Percentiles rank a stretch among this genome's conserved stretches.
Evolutionary conservation across 2,888 invertebrate species (phyloP).

Genomic region (Lutraria lutraria): DNA sequence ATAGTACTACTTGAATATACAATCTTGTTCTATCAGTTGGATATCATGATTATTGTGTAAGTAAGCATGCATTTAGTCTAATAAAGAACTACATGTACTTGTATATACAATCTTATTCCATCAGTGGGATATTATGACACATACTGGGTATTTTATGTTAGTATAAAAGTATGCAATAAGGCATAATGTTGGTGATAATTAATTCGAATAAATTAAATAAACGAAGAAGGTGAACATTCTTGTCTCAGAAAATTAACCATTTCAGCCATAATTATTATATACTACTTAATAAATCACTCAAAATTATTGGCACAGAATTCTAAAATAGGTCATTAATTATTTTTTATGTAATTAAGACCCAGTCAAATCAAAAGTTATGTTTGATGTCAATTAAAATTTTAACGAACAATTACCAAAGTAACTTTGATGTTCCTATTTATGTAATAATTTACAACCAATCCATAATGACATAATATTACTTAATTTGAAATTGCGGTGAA

Average conservation of each 20-base stretch:
- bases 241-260: neutral
- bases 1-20: too few species aligned
- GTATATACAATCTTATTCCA: too few species aligned
- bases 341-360: neutral
- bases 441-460: slow-evolving; percentile 9
- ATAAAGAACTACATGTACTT: too few species aligned
- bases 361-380: slow-evolving; percentile 9
- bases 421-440: neutral
- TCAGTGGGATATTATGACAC: too few species aligned
- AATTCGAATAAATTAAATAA: neutral
- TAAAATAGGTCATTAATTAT: neutral
- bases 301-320: neutral
- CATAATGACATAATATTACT: neutral
- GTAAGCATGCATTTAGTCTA: too few species aligned
- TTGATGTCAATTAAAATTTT: neutral
- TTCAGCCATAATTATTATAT: neutral
- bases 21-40: too few species aligned
- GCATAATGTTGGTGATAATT: neutral
- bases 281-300: neutral
- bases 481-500: neutral
- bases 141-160: neutral
- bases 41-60: too few species aligned
- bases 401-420: neutral
- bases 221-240: neutral
- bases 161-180: neutral